These are phyloP conservation scores for Ips nitidus DNA, from an alignment of 1,140 invertebrate species.

Conservation along the genomic window DNA sequence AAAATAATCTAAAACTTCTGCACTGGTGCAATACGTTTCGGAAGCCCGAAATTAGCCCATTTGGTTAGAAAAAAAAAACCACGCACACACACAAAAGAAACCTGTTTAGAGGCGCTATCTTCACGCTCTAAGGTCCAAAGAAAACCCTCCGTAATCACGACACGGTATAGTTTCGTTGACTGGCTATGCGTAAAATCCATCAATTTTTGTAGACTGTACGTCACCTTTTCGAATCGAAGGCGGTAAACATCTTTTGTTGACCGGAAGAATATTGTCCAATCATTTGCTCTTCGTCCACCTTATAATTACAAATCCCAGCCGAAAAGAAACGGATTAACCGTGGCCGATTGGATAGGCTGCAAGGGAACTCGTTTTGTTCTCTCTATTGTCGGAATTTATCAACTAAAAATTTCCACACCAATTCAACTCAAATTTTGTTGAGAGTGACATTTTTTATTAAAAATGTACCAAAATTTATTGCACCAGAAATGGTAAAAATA, in stretches of 20 bases:
- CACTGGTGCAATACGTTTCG: no score
- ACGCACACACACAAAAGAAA: no score
- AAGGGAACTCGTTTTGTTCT: background rate
- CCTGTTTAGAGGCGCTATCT: no score
- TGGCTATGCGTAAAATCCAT: constrained; percentile 5
- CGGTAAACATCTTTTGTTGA: constrained; percentile 3
- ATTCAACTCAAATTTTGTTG: no score
- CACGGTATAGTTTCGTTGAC: background rate
- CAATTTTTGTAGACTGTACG: background rate
- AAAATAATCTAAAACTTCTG: no score
- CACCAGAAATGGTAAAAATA: no score
- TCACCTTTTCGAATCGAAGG: constrained; percentile 2
- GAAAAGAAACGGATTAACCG: constrained; percentile 3
- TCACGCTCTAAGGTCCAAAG: no score
- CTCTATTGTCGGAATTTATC: background rate
- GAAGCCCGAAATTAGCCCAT: no score
- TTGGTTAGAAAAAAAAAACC: no score
- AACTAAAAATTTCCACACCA: background rate
- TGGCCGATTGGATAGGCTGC: background rate
- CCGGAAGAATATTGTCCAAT: constrained; percentile 2
- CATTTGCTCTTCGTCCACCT: constrained; percentile 3
- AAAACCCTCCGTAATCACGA: no score
- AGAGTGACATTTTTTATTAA: no score
- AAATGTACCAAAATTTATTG: no score
- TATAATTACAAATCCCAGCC: constrained; percentile 1